Evolutionary conservation across 2,113 vertebrate species (phyloP), one percentile per base, ranked within the genome.

Genomic region (Tupaia chinensis): DNA sequence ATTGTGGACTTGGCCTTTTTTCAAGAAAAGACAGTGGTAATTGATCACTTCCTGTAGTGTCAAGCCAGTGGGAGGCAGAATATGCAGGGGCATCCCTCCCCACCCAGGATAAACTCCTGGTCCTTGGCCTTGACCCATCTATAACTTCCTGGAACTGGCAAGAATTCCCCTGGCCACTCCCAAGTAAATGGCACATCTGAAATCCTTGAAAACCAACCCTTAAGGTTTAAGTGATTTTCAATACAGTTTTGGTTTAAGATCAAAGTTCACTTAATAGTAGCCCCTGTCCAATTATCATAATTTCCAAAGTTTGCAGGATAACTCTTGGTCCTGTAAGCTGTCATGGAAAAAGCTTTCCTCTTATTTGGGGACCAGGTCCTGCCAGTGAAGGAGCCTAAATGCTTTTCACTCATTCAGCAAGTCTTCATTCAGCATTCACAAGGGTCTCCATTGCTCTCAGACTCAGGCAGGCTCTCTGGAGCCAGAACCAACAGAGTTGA

Each of bases 401-500:
- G 14, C 10, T 63, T n/a, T 34, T 79, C 23, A 3, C 32, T 77
- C 32, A 56, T 16, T 72, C 74, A 53, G 69, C 58, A 77, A 70
- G 70, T 34, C n/a, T 56, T 74, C 17, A 25, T 7, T 32, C 58
- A 80, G 44, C 4, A 23, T 22, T 32, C 19, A 19, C 1, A 3
- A 82, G 65, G 20, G 44, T n/a, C 16, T 17, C 61, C 20, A 11
- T 9, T 6, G 7, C 66, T 1, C 0, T 54, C 19, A 73, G n/a
- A 58, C 56, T 58, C 34, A 58, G 25, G 34, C n/a, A 12, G 91
- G 66, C 10, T 13, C 44, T 61, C 65, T 5, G 20, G 3, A 76
- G 61, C 27, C 61, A 23, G 74, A 20, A 72, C 63, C 1, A 4
- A n/a, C 0, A 2, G 13, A 78, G 53, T 27, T 0, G 13, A 53